Evolutionary conservation across 2,113 vertebrate genomes (phyloP).

Genomic region (Oreotrochilus melanogaster): DNA sequence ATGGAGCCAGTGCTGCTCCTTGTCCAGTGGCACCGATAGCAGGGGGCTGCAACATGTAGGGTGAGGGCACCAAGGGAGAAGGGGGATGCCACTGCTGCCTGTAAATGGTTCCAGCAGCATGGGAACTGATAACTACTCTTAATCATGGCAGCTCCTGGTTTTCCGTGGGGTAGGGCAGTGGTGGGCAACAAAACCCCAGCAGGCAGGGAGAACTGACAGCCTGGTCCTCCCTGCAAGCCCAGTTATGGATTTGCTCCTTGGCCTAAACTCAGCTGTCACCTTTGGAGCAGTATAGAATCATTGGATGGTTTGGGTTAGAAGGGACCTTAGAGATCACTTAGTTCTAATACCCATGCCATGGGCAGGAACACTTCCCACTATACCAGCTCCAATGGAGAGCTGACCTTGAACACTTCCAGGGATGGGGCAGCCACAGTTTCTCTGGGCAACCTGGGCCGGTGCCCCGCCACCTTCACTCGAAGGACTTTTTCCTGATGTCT

Average conservation of each 20-base stretch:
- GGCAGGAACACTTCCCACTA: too few relatives aligned
- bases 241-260: neutral
- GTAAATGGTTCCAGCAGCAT: slow-evolving; percentile 6
- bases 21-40: rapidly evolving
- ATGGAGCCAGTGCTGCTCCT: rapidly evolving
- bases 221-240: neutral
- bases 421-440: too few relatives aligned
- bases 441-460: too few relatives aligned
- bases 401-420: too few relatives aligned
- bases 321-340: too few relatives aligned
- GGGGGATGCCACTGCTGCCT: neutral
- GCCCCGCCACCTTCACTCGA: too few relatives aligned
- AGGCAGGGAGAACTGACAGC: neutral
- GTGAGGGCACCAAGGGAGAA: rapidly evolving
- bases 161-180: neutral
- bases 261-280: rapidly evolving
- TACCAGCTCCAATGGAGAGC: too few relatives aligned
- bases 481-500: too few relatives aligned
- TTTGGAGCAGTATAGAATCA: too few relatives aligned
- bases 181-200: neutral
- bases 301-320: too few relatives aligned
- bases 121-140: slow-evolving; percentile 37
- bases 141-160: slow-evolving; percentile 35
- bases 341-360: too few relatives aligned
- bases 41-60: rapidly evolving